Base-by-base conservation (phyloP, 30 jellyfish, hydroid and myxozoan species). In the Nemopilema nomurai region DNA sequence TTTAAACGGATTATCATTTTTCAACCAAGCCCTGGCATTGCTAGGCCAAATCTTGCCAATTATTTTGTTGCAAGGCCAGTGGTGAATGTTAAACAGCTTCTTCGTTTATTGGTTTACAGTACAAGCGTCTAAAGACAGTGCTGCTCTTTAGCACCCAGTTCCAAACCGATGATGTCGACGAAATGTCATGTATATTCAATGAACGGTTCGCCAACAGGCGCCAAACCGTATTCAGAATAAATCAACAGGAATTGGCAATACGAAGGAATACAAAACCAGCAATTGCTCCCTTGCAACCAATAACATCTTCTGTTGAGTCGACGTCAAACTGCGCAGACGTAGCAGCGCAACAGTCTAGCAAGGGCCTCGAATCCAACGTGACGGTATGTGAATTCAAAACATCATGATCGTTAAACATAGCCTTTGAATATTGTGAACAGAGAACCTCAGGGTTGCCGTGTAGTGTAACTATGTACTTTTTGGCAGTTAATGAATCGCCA, bases 181-280 rank as follows among this genome's bases (percentile, higher is more conserved):
- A 71, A 30, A 66, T 71, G 18, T 16, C 67, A 18, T 28, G 13
- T 20, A 71, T 71, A 18, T 71, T 16, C 66, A 71, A 31, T 25
- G 49, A 57, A 6, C 82, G 67, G 22, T 20, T 26, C 67, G 7
- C 22, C 67, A 28, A 57, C 6, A 71, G 82, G 31, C 31, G 82
- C 24, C 50, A 28, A 28, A 28, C 67, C 26, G 67, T 29, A 9
- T 41, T 28, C 6, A 71, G 23, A 18, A 41, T 41, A 6, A 13
- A 41, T 13, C 57, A 41, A 41, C 6, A 6, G 57, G 57, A 41
- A 13, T 13, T 41, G 13, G 6, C 57, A 6, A 41, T 41, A 3
- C 6, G 57, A 41, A 41, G 57, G 13, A 41, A 41, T 41, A 41
- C 57, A 13, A 41, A 41, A 41, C 9, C 57, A 41, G 57, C 57